These are phyloP conservation scores for Chromoteleia sp. DNA, from an alignment of 2,888 invertebrate species.

Conservation along the genomic window DNA sequence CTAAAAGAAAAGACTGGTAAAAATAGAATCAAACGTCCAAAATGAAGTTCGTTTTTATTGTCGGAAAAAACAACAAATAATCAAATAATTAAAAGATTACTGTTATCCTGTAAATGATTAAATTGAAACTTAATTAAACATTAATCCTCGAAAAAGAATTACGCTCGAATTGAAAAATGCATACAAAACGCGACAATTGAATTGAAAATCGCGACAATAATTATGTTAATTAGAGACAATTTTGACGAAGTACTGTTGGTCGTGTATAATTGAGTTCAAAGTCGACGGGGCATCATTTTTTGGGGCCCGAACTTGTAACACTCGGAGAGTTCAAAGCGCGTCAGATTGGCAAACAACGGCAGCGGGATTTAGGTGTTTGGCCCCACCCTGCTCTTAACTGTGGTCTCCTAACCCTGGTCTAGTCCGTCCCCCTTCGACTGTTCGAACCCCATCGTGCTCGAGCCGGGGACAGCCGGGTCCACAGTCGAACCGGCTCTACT, in stretches of 20 bases:
- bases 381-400: slow-evolving; percentile 79
- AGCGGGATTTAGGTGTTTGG: slow-evolving; percentile 74
- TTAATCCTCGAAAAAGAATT: slow-evolving; percentile 11
- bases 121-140: slow-evolving; percentile 8
- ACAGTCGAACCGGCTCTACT: slow-evolving; percentile 77
- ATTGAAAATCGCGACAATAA: slow-evolving; percentile 43
- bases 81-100: not conserved
- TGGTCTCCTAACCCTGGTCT: slow-evolving; percentile 76
- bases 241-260: slow-evolving; percentile 57
- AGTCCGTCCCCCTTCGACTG: slow-evolving; percentile 78
- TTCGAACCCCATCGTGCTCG: slow-evolving; percentile 78
- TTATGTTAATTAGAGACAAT: slow-evolving; percentile 57
- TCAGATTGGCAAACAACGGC: slow-evolving; percentile 71
- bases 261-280: slow-evolving; percentile 63
- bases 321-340: slow-evolving; percentile 49
- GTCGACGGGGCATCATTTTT: slow-evolving; percentile 51
- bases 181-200: slow-evolving; percentile 44
- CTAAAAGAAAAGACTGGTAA: not conserved
- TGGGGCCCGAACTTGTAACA: slow-evolving; percentile 38
- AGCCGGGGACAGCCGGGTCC: slow-evolving; percentile 71
- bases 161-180: not conserved
- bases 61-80: no score
- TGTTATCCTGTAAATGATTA: not conserved
- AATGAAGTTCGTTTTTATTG: not conserved
- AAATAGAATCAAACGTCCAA: slow-evolving; percentile 4